Percentiles rank a stretch among this genome's conserved stretches.
Evolutionary conservation across 2,113 vertebrate genomes (phyloP).

Genomic region (Sceloporus undulatus): DNA sequence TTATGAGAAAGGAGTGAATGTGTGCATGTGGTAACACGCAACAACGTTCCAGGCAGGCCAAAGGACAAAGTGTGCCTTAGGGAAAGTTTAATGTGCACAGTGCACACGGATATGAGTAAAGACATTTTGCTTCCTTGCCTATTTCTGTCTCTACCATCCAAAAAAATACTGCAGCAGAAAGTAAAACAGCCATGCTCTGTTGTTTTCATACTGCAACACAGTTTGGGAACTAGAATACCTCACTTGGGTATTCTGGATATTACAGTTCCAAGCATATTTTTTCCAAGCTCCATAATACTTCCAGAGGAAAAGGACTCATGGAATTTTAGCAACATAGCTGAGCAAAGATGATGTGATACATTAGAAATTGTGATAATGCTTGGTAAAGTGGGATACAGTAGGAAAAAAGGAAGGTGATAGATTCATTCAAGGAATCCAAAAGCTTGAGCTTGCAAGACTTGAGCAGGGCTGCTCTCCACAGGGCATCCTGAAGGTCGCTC

Average conservation of each 20-base stretch:
- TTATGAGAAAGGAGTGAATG: neutral
- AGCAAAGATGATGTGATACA: too few relatives aligned
- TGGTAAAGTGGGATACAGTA: too few relatives aligned
- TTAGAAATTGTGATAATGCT: too few relatives aligned
- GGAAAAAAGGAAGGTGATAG: too few relatives aligned
- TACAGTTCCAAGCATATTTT: too few relatives aligned
- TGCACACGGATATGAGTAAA: neutral
- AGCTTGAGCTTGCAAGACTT: too few relatives aligned
- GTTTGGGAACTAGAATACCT: too few relatives aligned
- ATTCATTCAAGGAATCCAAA: too few relatives aligned
- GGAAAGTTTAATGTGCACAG: neutral
- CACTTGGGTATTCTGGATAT: too few relatives aligned
- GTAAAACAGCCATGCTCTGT: neutral
- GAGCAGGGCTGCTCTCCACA: too few relatives aligned
- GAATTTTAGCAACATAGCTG: neutral
- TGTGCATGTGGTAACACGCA: neutral
- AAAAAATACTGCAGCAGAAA: neutral
- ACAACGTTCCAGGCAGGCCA: neutral
- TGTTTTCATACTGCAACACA: neutral
- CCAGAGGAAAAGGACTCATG: neutral
- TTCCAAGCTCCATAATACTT: neutral
- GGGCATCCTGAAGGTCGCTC: too few relatives aligned
- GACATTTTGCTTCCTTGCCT: neutral
- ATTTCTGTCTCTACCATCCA: neutral
- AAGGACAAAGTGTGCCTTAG: conserved; percentile 14